Evolutionary conservation across 2,888 invertebrate species (phyloP).

Genomic region (Thera britannica): DNA sequence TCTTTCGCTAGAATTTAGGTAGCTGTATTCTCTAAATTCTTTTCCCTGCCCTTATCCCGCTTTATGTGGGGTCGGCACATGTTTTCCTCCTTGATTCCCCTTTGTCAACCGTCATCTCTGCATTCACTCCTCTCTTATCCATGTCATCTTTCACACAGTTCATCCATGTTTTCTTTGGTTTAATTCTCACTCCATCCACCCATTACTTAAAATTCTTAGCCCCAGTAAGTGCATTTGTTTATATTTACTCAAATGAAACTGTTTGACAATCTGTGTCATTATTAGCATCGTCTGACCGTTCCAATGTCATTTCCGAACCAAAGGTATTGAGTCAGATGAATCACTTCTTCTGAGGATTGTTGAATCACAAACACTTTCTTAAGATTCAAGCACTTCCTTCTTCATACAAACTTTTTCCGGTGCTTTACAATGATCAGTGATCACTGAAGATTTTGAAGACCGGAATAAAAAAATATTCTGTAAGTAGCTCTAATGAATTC

Average conservation of each 20-base stretch:
- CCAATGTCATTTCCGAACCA: conserved; percentile 17
- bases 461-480: background rate
- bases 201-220: too few species aligned
- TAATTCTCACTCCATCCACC: too few species aligned
- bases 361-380: conserved; percentile 32
- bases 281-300: conserved; percentile 21
- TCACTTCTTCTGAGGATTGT: conserved; percentile 24
- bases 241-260: conserved; percentile 2
- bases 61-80: too few species aligned
- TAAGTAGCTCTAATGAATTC: background rate
- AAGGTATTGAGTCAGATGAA: conserved; percentile 21
- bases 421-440: conserved; percentile 20
- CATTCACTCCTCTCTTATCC: too few species aligned
- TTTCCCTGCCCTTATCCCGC: background rate
- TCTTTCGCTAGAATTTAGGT: background rate
- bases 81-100: too few species aligned
- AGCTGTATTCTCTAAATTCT: background rate
- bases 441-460: conserved; percentile 1
- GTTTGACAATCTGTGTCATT: background rate
- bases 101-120: too few species aligned
- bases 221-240: background rate
- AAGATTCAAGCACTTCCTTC: conserved; percentile 46
- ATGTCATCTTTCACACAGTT: too few species aligned
- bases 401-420: conserved; percentile 38
- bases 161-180: too few species aligned